phyloP scores from a whole-genome alignment of 2,797 vertebrate genomes.

The Capromys pilorides region DNA sequence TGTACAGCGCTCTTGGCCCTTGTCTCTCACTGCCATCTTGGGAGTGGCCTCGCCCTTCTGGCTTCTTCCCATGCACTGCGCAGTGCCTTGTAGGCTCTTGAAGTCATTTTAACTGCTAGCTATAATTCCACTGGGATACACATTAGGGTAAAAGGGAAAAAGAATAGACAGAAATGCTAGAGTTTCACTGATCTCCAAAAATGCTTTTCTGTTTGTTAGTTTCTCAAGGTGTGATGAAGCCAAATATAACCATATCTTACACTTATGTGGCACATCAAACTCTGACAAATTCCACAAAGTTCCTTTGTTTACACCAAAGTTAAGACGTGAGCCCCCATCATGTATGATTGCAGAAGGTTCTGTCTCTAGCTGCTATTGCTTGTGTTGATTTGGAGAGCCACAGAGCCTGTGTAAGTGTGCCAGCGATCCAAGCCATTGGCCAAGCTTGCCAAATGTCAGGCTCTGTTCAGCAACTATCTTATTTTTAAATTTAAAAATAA shows the following conservation, averaged over 20 bases:
- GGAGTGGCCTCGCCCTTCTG: background rate
- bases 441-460: background rate
- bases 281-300: background rate
- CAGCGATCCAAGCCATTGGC: background rate
- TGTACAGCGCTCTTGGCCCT: conserved; percentile 17
- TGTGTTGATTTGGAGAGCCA: background rate
- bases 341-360: background rate
- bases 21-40: background rate
- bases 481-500: background rate
- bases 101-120: background rate
- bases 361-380: background rate
- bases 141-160: background rate
- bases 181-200: background rate
- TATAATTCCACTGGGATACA: background rate
- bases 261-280: background rate
- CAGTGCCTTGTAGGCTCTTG: background rate
- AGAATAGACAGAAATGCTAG: background rate
- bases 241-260: background rate
- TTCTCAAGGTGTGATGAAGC: background rate
- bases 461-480: background rate
- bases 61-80: background rate
- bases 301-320: background rate
- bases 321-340: background rate
- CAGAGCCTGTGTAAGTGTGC: background rate
- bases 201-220: background rate